These are phyloP conservation scores for Leucoma salicis DNA, from an alignment of 2,888 invertebrate genomes.

Conservation along the genomic window DNA sequence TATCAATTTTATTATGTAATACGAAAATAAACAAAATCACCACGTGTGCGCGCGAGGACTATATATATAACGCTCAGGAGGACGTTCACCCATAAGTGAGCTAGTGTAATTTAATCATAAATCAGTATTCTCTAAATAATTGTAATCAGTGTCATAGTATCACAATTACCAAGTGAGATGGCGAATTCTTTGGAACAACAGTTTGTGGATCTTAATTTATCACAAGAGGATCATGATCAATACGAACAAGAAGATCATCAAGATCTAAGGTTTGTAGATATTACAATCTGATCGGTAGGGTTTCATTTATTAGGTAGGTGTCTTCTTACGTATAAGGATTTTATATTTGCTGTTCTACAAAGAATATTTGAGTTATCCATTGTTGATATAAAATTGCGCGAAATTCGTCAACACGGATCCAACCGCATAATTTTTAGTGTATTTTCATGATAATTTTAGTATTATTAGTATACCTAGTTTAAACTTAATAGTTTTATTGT, in stretches of 20 bases:
- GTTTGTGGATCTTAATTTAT: slow-evolving; percentile 86
- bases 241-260: slow-evolving; percentile 85
- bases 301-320: no score
- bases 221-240: slow-evolving; percentile 88
- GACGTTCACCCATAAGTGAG: slow-evolving; percentile 4
- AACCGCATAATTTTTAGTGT: no score
- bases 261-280: slow-evolving; percentile 80
- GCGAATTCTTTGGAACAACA: slow-evolving; percentile 83
- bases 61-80: slow-evolving; percentile 15
- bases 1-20: no score
- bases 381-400: no score
- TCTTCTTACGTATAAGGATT: no score
- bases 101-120: slow-evolving; percentile 20
- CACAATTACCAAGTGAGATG: slow-evolving; percentile 51
- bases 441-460: no score
- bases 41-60: slow-evolving; percentile 58
- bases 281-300: no score
- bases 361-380: no score
- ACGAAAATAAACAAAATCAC: slow-evolving; percentile 62
- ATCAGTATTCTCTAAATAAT: slow-evolving; percentile 24
- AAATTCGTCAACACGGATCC: no score
- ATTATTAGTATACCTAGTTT: no score
- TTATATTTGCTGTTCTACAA: no score
- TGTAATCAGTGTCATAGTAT: slow-evolving; percentile 18
- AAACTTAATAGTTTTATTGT: no score